These are phyloP conservation scores for Acanthosepion pharaonis DNA, from an alignment of 2,888 invertebrate species.

Conservation along the genomic window DNA sequence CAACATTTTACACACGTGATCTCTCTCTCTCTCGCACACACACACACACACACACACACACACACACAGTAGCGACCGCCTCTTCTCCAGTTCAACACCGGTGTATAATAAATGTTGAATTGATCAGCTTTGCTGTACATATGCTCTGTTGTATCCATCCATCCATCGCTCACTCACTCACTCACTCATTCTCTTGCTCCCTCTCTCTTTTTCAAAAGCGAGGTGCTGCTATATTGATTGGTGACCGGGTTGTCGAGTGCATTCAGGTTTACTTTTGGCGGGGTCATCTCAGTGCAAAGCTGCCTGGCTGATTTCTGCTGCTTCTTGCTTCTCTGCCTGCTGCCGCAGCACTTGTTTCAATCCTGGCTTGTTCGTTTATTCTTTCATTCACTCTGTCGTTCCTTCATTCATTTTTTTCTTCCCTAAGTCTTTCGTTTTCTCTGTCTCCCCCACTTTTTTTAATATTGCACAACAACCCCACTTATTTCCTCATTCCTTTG, in stretches of 20 bases:
- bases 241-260: slow-evolving; percentile 33
- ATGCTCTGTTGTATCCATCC: slow-evolving; percentile 11
- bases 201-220: not conserved
- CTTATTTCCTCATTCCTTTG: too few relatives aligned
- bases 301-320: slow-evolving; percentile 33
- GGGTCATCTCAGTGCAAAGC: slow-evolving; percentile 11
- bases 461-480: too few relatives aligned
- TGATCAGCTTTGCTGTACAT: slow-evolving; percentile 6
- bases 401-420: too few relatives aligned
- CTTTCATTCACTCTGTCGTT: too few relatives aligned
- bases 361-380: not conserved
- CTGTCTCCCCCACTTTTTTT: too few relatives aligned
- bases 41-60: not conserved
- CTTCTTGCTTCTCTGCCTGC: not conserved
- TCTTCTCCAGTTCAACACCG: slow-evolving; percentile 33
- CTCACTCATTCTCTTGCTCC: not conserved
- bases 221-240: slow-evolving; percentile 33
- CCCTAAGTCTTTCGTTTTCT: too few relatives aligned
- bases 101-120: not conserved
- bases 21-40: not conserved
- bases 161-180: not conserved
- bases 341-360: slow-evolving; percentile 2
- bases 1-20: slow-evolving; percentile 33
- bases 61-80: not conserved
- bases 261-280: slow-evolving; percentile 33